A percentile compares a stretch with the other conserved stretches of the same genome.
phyloP scores from a whole-genome alignment of 2,888 invertebrate genomes.

The Aquatica leii region DNA sequence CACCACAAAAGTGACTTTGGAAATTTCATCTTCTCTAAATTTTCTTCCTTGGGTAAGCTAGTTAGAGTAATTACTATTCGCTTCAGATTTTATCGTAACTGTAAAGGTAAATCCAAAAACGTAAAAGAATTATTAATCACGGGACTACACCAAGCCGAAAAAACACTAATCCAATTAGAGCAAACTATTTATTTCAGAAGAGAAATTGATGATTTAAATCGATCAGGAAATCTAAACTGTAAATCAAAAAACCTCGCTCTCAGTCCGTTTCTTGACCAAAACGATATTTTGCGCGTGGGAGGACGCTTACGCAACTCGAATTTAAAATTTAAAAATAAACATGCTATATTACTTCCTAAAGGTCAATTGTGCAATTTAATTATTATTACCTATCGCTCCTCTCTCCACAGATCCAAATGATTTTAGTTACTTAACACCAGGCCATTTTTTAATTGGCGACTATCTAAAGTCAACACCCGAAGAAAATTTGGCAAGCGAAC shows the following conservation, averaged over 20 bases:
- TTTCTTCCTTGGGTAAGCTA: background rate
- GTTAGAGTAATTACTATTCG: background rate
- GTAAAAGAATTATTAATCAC: background rate
- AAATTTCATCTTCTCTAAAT: background rate
- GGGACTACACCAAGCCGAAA: background rate
- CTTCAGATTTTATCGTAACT: background rate
- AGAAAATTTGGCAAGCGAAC: background rate
- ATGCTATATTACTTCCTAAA: background rate
- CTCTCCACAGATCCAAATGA: constrained; percentile 16
- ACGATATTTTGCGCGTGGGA: background rate
- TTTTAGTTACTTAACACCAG: constrained; percentile 25
- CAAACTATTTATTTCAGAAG: constrained; percentile 1
- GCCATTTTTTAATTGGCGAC: constrained; percentile 30
- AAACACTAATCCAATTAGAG: constrained; percentile 1
- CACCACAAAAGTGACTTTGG: background rate
- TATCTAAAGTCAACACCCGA: constrained; percentile 21
- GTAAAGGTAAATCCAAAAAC: background rate
- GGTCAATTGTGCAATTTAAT: too few relatives aligned
- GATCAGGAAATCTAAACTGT: background rate
- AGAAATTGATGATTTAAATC: background rate
- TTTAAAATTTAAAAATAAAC: constrained; percentile 4
- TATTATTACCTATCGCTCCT: constrained; percentile 12
- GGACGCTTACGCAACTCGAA: background rate
- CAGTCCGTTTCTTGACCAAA: background rate
- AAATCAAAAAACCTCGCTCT: background rate